Evolutionary conservation across 2,113 vertebrate species (phyloP), one percentile per base, ranked within the genome.

Genomic region (Entosphenus tridentatus): DNA sequence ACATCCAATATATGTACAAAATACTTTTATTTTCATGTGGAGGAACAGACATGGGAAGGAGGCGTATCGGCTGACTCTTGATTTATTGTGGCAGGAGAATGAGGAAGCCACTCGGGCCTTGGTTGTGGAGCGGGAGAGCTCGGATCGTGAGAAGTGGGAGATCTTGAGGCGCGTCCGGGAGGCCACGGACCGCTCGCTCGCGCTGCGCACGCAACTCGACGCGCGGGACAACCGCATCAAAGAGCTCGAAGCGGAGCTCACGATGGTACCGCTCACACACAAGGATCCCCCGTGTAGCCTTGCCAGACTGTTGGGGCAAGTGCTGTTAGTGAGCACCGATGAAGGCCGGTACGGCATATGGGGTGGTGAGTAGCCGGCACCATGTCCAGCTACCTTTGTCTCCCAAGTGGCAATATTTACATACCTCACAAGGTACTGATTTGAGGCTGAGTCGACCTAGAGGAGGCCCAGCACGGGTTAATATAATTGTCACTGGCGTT

Each of bases 91-190:
- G 39, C 39, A 98, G 93, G 93, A 98, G 79, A 98, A 90, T 12
- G 92, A 96, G 77, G 93, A 98, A 0, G 93, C 90, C 0, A 91
- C 96, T 74, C 95, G 93, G 75, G 86, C 83, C 0, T 79, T 98
- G 76, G 90, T 87, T 0, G 95, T 93, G 78, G 91, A 98, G 79
- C 96, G 95, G 75, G 91, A 96, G 70, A 77, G 89, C 54, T 80
- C 96, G 78, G 93, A 96, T 76, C 78, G 93, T 14, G 93, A 98
- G 77, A 98, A 98, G 77, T 96, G 93, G 93, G 93, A 98, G 77
- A 81, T 96, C 58, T 76, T 91, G 68, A 83, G 89, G 21, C 93
- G 95, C 74, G 87, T 89, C 77, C 96, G 96, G 80, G 93, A 98
- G 72, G 89, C 93, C 56, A 92, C 89, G 0, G 93, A 96, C 79